Base-by-base conservation (phyloP, 2,113 vertebrate genomes). In the Ptilonorhynchus violaceus region DNA sequence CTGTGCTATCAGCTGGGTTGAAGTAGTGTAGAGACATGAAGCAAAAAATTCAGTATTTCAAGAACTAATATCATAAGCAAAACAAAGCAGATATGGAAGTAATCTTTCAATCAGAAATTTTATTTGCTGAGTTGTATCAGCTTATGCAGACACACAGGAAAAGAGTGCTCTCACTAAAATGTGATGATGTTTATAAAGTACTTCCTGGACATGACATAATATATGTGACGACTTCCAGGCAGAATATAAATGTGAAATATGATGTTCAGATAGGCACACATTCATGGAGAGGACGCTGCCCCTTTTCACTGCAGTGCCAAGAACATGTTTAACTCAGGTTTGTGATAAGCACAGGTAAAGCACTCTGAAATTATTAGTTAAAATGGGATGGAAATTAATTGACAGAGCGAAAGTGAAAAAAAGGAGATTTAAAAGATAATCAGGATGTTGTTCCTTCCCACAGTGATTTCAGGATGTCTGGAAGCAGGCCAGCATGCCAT, bases 11-110 rank as follows among this genome's bases (percentile, higher is more conserved):
- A 28, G 44, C 49, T 46, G n/a, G 50, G 39, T 42, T 87, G 72
- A 79, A 55, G 10, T 21, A 33, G 23, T 64, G 31, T n/a, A 58
- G 37, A 77, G 69, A 77, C 19, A 37, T 17, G 62, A 88, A 73
- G 58, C n/a, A 56, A 95, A 72, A 91, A 97, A 80, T 83, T 23
- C 62, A 83, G 7, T 96, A 92, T 89, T 96, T 94, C 76, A 77
- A 66, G 41, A 93, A 80, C 41, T 93, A 74, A 62, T 91, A 80
- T 56, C 42, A 25, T 47, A 62, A 73, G 41, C 49, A 93, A 95
- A 97, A 88, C 58, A 95, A 96, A 91, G 53, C 50, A 92, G 70
- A 85, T 80, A 73, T 1, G 11, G 66, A 87, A 89, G 76, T 74
- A 82, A 96, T 88, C 75, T 87, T 92, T 89, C 82, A 56, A 89